phyloP scores from a whole-genome alignment of 1,140 invertebrate genomes.

The Aphis craccivora region DNA sequence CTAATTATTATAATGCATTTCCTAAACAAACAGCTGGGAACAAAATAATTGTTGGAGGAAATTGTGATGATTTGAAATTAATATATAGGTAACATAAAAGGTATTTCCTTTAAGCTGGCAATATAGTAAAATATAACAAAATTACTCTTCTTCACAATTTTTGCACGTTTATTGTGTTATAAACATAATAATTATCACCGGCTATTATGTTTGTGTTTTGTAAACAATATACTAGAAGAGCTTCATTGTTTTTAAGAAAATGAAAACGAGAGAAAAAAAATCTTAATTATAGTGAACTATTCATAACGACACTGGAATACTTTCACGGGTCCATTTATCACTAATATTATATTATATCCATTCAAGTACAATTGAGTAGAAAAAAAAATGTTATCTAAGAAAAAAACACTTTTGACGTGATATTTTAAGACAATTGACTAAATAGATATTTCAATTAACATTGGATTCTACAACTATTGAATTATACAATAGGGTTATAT shows the following conservation, averaged over 20 bases:
- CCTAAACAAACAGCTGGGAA: not conserved
- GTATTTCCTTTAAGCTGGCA: not conserved
- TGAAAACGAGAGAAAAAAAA: not conserved
- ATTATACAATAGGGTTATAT: not conserved
- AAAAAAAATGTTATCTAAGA: not conserved
- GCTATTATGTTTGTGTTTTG: not conserved
- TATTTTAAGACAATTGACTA: not conserved
- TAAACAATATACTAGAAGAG: not conserved
- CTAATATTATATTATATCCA: not conserved
- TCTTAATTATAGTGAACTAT: not conserved
- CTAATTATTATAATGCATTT: not conserved
- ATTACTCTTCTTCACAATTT: not conserved
- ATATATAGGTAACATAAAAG: not conserved
- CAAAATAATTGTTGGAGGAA: not conserved
- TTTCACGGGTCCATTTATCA: slow-evolving; percentile 1
- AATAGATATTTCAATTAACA: not conserved
- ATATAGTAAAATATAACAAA: not conserved
- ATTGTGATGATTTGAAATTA: not conserved
- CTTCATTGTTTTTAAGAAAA: slow-evolving; percentile 21
- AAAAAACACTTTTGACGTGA: not conserved
- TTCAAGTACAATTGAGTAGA: not conserved
- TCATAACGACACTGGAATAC: not conserved
- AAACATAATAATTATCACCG: not conserved
- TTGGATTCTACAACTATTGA: not conserved
- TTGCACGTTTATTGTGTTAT: slow-evolving; percentile 3